Percentiles rank a stretch among this genome's conserved stretches.
phyloP scores from a whole-genome alignment of 2,888 invertebrate genomes.

The Leptura quadrifasciata region DNA sequence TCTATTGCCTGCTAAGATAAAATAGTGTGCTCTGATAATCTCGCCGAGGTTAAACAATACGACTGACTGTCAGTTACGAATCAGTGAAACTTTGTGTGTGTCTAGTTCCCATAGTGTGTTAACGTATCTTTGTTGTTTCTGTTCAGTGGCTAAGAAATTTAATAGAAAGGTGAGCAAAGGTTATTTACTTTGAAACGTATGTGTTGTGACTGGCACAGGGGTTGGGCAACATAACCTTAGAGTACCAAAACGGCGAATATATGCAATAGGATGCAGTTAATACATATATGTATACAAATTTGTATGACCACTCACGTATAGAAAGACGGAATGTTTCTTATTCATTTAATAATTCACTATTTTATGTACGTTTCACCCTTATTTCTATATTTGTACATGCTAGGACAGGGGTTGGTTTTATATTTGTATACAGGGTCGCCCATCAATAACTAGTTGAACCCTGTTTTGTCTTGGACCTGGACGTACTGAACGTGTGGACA shows the following conservation, averaged over 20 bases:
- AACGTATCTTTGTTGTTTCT: neutral
- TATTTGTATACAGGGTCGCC: too few species aligned
- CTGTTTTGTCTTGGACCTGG: too few species aligned
- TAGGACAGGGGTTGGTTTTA: too few species aligned
- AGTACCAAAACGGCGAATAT: neutral
- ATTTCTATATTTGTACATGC: too few species aligned
- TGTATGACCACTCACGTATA: too few species aligned
- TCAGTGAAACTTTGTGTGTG: neutral
- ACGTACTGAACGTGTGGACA: too few species aligned
- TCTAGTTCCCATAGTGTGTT: neutral
- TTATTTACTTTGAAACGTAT: neutral
- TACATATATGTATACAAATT: too few species aligned
- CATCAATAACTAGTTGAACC: too few species aligned
- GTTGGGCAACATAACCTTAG: conserved; percentile 15
- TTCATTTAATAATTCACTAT: too few species aligned
- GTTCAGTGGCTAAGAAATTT: conserved; percentile 7
- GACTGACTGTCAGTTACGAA: neutral
- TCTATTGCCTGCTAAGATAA: neutral
- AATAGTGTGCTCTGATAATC: conserved; percentile 13
- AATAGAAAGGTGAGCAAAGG: conserved; percentile 12
- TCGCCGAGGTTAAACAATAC: neutral
- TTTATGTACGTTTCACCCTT: too few species aligned
- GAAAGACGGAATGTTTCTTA: too few species aligned
- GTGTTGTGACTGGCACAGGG: neutral
- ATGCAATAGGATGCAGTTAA: too few species aligned